These are phyloP conservation scores for Mythimna ferrago DNA, from an alignment of 2,888 invertebrate species.

Conservation along the genomic window DNA sequence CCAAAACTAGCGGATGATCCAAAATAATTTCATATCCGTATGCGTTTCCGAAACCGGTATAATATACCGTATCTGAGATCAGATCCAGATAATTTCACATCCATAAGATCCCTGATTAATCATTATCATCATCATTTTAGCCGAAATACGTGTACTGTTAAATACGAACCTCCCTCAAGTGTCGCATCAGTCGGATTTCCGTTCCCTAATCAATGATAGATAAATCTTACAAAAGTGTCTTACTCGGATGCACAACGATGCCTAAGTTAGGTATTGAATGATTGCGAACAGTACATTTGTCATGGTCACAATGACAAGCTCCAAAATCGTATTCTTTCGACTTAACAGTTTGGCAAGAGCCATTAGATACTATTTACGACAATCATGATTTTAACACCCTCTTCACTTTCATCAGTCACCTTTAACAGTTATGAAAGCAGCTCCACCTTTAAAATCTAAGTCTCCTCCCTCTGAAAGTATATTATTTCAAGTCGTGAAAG, in stretches of 20 bases:
- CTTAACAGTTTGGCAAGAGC: slow-evolving; percentile 13
- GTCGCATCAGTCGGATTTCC: too few relatives aligned
- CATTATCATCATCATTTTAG: too few relatives aligned
- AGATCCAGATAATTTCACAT: too few relatives aligned
- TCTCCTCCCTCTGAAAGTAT: slow-evolving; percentile 18
- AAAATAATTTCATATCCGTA: too few relatives aligned
- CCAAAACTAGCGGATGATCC: too few relatives aligned
- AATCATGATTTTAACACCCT: slow-evolving; percentile 11
- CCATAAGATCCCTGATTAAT: too few relatives aligned
- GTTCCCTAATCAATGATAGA: too few relatives aligned
- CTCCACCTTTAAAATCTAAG: slow-evolving; percentile 7
- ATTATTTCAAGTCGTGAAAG: slow-evolving; percentile 45
- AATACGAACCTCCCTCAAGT: too few relatives aligned
- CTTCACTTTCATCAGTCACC: slow-evolving; percentile 23
- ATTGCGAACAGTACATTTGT: slow-evolving; percentile 30
- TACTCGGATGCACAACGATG: not conserved
- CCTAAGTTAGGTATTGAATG: not conserved
- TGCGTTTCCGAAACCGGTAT: too few relatives aligned
- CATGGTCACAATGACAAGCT: slow-evolving; percentile 21
- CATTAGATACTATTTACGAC: slow-evolving; percentile 22
- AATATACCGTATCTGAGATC: too few relatives aligned
- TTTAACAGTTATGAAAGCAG: not conserved
- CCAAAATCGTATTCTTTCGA: slow-evolving; percentile 15
- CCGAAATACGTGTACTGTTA: too few relatives aligned
- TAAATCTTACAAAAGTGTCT: too few relatives aligned